These are phyloP conservation scores for Ips typographus DNA, from an alignment of 1,140 invertebrate genomes.

Conservation along the genomic window DNA sequence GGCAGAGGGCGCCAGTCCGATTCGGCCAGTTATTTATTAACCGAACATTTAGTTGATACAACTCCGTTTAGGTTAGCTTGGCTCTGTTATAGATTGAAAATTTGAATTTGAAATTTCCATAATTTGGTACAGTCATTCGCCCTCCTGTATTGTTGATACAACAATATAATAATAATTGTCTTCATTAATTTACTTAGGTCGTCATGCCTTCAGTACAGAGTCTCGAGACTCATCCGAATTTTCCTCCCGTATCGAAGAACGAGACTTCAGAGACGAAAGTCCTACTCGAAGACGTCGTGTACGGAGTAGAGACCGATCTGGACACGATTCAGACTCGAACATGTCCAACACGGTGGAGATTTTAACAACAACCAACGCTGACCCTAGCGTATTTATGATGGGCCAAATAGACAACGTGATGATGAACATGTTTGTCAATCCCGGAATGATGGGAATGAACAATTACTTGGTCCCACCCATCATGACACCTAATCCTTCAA, in stretches of 20 bases:
- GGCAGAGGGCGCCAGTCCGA: too few relatives aligned
- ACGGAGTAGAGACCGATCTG: constrained; percentile 47
- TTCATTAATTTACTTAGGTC: not conserved
- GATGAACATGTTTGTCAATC: constrained; percentile 62
- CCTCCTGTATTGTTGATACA: too few relatives aligned
- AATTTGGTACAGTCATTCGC: too few relatives aligned
- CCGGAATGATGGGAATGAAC: constrained; percentile 57
- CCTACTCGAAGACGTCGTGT: constrained; percentile 9
- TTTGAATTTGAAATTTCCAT: too few relatives aligned
- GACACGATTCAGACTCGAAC: constrained; percentile 51
- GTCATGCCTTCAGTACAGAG: constrained; percentile 2
- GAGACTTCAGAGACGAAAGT: constrained; percentile 11
- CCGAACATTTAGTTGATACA: too few relatives aligned
- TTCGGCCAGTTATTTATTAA: too few relatives aligned
- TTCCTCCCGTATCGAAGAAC: not conserved
- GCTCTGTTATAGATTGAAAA: too few relatives aligned
- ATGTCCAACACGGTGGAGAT: constrained; percentile 44
- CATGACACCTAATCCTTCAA: constrained; percentile 53
- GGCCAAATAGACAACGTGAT: constrained; percentile 33
- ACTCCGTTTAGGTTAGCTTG: too few relatives aligned
- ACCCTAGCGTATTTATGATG: constrained; percentile 53
- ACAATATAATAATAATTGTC: not conserved
- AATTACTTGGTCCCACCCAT: constrained; percentile 56
- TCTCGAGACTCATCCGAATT: not conserved
- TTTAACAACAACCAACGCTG: constrained; percentile 37